Conservation (phyloP, 2,797 vertebrate genomes). For the Neomorphus geoffroyi region DNA sequence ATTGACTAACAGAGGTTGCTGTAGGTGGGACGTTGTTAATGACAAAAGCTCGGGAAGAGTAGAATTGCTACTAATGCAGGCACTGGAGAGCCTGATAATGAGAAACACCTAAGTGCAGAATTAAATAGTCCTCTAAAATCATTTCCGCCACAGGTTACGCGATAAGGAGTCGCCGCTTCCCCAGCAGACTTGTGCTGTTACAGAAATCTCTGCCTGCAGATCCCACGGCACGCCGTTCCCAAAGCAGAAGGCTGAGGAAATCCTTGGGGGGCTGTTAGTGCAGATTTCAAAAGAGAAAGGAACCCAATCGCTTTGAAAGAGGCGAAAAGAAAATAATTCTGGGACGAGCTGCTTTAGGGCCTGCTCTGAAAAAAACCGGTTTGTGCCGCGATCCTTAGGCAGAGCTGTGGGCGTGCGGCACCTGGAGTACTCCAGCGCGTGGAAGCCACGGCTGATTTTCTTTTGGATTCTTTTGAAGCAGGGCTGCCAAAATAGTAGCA, state of each 20-base stretch:
- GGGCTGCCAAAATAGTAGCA: background rate
- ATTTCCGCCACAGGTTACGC: background rate
- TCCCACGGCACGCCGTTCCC: background rate
- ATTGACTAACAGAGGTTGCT: constrained; percentile 78
- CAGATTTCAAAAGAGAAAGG: background rate
- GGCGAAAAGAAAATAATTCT: background rate
- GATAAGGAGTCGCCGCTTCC: background rate
- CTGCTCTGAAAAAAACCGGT: background rate
- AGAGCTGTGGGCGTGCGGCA: background rate
- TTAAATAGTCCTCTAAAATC: constrained; percentile 6
- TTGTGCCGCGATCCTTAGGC: background rate
- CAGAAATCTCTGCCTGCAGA: background rate
- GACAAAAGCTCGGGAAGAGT: constrained; percentile 66
- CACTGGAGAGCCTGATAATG: constrained; percentile 45
- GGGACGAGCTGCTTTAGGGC: background rate
- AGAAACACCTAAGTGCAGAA: constrained; percentile 45
- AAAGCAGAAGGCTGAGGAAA: background rate
- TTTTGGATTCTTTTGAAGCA: background rate
- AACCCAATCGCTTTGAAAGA: background rate
- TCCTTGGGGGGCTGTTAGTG: background rate
- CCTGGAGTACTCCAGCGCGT: background rate
- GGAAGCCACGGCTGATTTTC: background rate
- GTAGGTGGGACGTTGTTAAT: constrained; percentile 69
- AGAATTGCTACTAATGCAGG: constrained; percentile 35
- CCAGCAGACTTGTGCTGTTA: background rate